These are phyloP conservation scores for Macaria notata DNA, from an alignment of 2,888 invertebrate species.

Conservation along the genomic window DNA sequence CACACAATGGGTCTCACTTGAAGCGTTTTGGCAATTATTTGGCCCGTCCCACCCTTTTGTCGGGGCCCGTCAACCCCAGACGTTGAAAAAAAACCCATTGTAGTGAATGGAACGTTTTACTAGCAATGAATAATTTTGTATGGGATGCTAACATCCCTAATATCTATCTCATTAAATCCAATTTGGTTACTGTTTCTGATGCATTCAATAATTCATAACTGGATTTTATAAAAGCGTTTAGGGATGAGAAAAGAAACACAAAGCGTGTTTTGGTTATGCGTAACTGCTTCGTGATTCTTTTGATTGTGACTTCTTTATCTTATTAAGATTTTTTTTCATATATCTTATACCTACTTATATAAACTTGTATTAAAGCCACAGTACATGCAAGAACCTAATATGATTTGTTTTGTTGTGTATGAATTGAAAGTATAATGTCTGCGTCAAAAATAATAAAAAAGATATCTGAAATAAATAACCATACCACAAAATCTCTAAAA, in stretches of 20 bases:
- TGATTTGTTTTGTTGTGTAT: too few species aligned
- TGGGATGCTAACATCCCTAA: slow-evolving; percentile 73
- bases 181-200: slow-evolving; percentile 72
- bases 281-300: slow-evolving; percentile 7
- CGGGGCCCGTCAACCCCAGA: slow-evolving; percentile 75
- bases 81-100: slow-evolving; percentile 66
- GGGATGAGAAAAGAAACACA: slow-evolving; percentile 16
- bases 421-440: too few species aligned
- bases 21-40: slow-evolving; percentile 82
- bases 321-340: too few species aligned
- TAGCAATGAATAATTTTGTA: slow-evolving; percentile 81
- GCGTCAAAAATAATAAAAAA: too few species aligned
- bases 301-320: neutral
- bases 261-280: slow-evolving; percentile 17
- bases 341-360: too few species aligned
- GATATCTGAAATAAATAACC: too few species aligned
- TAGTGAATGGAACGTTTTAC: slow-evolving; percentile 77
- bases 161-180: slow-evolving; percentile 79
- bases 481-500: too few species aligned
- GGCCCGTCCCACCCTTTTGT: slow-evolving; percentile 81
- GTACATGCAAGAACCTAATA: too few species aligned
- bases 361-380: too few species aligned
- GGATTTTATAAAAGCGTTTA: slow-evolving; percentile 32
- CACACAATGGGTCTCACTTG: slow-evolving; percentile 77
- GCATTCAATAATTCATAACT: slow-evolving; percentile 45